Base-by-base conservation (phyloP, 1,140 invertebrate species). In the Macrocentrus cingulum region DNA sequence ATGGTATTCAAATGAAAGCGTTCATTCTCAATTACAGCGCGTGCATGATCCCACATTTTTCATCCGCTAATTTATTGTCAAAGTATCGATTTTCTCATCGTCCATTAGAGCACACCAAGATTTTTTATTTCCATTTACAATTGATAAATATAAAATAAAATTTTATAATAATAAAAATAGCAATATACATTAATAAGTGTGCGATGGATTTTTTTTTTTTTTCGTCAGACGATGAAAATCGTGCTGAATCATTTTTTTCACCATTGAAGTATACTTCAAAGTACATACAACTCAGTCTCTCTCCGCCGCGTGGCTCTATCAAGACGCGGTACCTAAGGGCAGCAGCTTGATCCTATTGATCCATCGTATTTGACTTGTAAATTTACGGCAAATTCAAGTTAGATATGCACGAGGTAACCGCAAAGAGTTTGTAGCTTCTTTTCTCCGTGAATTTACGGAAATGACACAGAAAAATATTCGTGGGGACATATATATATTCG, bases 341-440 rank as follows among this genome's bases (percentile, higher is more conserved):
- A 20, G 32, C 36, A 50, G 45, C 54, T 57, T 42, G 34, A 50
- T 50, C 36, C 20, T 57, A 57, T 57, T 29, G 55, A 57, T 57
- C 37, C 19, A 19, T 8, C 41, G 15, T 25, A 57, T 57, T 57
- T 57, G 55, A 57, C 45, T 57, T 57, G 45, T 57, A 57, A 57
- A 57, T 57, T 57, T 29, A 37, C 5, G 29, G 55, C 20, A 57
- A n/a, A 57, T 57, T 45, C 46, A 18, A 57, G 45, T 57, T 57
- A 50, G 46, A 57, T 57, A 41, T 57, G 55, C 55, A 25, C 36
- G 34, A 20, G 25, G 36, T 32, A 42, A 41, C 36, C 34, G 37
- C 29, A 57, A 57, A 57, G 36, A 50, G 46, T 57, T n/a, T 53
- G 34, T 53, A 42, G 19, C 37, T 45, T 19, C 45, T 42, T 42